These are phyloP conservation scores for Druon quercuslanigerum DNA, from an alignment of 1,140 invertebrate species.

Conservation along the genomic window DNA sequence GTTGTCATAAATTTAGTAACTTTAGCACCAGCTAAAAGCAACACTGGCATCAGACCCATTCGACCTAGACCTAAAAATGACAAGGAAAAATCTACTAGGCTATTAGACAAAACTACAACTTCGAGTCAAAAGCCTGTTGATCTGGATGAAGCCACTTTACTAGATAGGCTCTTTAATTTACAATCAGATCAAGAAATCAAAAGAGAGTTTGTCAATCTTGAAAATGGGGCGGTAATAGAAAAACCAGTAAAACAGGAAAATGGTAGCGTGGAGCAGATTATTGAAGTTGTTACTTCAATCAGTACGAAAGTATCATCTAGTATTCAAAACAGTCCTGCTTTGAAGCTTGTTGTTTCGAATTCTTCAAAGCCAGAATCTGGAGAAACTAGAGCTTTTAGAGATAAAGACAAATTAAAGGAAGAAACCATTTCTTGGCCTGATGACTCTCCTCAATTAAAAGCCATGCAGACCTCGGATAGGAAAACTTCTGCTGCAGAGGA, in stretches of 20 bases:
- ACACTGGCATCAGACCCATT: constrained; percentile 64
- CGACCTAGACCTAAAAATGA: constrained; percentile 63
- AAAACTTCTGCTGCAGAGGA: constrained; percentile 59
- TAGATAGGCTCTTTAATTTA: constrained; percentile 62
- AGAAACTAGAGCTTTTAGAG: constrained; percentile 1
- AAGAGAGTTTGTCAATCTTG: constrained; percentile 30
- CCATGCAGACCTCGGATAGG: constrained; percentile 59
- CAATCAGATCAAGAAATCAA: neutral
- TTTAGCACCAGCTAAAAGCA: constrained; percentile 66
- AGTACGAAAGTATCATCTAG: constrained; percentile 70
- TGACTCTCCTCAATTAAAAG: constrained; percentile 31
- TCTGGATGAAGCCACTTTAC: constrained; percentile 48
- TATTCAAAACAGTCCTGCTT: constrained; percentile 57
- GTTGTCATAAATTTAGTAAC: constrained; percentile 66
- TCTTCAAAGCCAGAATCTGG: constrained; percentile 2
- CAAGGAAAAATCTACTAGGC: constrained; percentile 47
- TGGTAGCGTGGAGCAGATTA: constrained; percentile 63
- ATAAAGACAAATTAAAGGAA: constrained; percentile 6
- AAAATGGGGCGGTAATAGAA: neutral
- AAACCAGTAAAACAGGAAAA: constrained; percentile 46
- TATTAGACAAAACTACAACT: constrained; percentile 31
- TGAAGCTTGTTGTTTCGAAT: constrained; percentile 55
- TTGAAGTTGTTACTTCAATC: constrained; percentile 72
- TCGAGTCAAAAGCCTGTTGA: constrained; percentile 14
- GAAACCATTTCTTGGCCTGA: constrained; percentile 21